Evolutionary conservation across 2,797 vertebrate genomes (phyloP).

Genomic region (Lagodon rhomboides): DNA sequence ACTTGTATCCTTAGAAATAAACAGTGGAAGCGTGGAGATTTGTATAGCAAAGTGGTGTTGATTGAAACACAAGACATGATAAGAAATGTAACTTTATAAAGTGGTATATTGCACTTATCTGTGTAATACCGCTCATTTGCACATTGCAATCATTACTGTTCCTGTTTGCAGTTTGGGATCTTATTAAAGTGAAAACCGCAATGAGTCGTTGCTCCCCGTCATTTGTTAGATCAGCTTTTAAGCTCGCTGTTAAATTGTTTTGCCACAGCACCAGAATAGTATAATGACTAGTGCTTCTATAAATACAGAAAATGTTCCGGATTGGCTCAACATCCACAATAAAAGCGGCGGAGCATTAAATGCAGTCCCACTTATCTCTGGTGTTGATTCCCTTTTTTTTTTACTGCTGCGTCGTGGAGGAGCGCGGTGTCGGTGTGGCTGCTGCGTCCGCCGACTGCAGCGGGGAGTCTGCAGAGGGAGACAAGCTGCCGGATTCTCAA

Average conservation of each 20-base stretch:
- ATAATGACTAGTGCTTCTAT: conserved; percentile 65
- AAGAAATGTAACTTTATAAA: neutral
- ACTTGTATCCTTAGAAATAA: neutral
- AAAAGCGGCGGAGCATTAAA: conserved; percentile 66
- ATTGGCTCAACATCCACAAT: conserved; percentile 65
- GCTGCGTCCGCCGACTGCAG: conserved; percentile 35
- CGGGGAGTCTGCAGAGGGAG: conserved; percentile 34
- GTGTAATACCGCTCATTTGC: neutral
- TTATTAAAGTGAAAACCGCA: conserved; percentile 41
- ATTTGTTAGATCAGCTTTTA: conserved; percentile 59
- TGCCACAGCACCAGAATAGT: conserved; percentile 52
- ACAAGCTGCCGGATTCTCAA: conserved; percentile 24
- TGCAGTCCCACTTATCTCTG: conserved; percentile 55
- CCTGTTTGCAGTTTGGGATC: conserved; percentile 29
- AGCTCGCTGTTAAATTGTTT: conserved; percentile 57
- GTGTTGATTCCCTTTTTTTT: conserved; percentile 45
- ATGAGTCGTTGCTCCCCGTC: conserved; percentile 45
- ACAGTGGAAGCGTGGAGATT: neutral
- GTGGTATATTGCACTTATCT: neutral
- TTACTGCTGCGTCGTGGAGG: conserved; percentile 52
- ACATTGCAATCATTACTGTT: conserved; percentile 23
- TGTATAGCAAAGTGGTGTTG: neutral
- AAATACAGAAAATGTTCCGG: conserved; percentile 67
- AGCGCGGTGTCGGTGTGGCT: conserved; percentile 11
- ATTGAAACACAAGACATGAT: neutral